Conservation (phyloP, 2,797 vertebrate genomes). For the Knipowitschia caucasica region DNA sequence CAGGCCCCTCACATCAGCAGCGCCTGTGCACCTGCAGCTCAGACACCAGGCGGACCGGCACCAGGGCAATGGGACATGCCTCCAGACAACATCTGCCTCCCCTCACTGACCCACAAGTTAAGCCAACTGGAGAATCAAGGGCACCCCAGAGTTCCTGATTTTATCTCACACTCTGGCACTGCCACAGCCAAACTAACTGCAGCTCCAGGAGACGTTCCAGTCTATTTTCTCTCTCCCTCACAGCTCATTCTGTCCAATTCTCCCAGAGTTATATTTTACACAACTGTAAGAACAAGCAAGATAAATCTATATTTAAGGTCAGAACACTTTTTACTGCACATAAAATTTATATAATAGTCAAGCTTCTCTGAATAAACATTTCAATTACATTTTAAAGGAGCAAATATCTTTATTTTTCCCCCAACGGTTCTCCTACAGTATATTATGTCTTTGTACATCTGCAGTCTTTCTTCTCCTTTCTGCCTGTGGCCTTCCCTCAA, state of each 20-base stretch:
- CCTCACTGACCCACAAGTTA: constrained; percentile 68
- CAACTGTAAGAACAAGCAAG: constrained; percentile 29
- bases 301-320: constrained; percentile 9
- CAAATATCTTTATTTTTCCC: neutral
- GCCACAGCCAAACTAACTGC: constrained; percentile 42
- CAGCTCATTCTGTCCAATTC: constrained; percentile 32
- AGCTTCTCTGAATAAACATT: neutral
- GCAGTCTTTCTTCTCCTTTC: constrained; percentile 1
- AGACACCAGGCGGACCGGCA: constrained; percentile 63
- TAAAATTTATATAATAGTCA: constrained; percentile 4
- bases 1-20: constrained; percentile 23
- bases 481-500: constrained; percentile 16
- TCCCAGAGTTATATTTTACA: constrained; percentile 36
- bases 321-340: neutral
- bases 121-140: constrained; percentile 74
- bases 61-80: constrained; percentile 66
- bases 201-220: constrained; percentile 60
- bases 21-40: constrained; percentile 64
- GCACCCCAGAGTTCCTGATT: constrained; percentile 58
- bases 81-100: constrained; percentile 81
- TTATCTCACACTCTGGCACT: constrained; percentile 58
- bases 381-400: neutral
- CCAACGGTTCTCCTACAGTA: neutral
- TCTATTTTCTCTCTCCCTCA: constrained; percentile 53
- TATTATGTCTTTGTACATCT: constrained; percentile 5